phyloP scores from a whole-genome alignment of 2,113 vertebrate genomes.

The Puma concolor region DNA sequence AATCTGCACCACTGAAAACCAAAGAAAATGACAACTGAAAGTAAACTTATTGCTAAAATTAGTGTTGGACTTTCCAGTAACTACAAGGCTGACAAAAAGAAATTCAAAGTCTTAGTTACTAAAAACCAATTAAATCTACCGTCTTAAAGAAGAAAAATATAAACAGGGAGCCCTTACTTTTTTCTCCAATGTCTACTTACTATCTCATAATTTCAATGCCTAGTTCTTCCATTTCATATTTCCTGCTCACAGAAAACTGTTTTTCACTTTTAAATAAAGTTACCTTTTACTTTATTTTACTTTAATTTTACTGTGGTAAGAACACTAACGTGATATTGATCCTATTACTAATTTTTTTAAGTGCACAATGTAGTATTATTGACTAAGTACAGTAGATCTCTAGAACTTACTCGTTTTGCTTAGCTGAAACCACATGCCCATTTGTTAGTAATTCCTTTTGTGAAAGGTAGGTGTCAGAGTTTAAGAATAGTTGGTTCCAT shows the following conservation, averaged over 20 bases:
- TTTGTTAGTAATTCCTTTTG: background rate
- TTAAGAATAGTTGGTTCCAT: background rate
- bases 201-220: background rate
- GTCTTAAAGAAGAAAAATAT: background rate
- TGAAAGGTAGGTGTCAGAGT: fast-evolving
- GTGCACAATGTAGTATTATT: background rate
- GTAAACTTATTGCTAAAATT: background rate
- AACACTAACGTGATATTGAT: background rate
- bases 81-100: background rate
- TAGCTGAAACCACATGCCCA: background rate
- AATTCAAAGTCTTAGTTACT: background rate
- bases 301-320: background rate
- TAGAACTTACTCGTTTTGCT: background rate
- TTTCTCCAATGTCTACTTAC: background rate
- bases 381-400: background rate
- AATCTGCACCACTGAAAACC: background rate
- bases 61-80: background rate
- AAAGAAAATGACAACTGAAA: background rate
- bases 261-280: background rate
- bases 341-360: background rate
- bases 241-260: background rate
- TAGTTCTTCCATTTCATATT: background rate
- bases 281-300: background rate
- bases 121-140: background rate
- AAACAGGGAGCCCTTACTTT: background rate